Percentiles rank a stretch among this genome's conserved stretches.
These are phyloP conservation scores for Lomographa bimaculata DNA, from an alignment of 2,888 invertebrate species.

Conservation along the genomic window DNA sequence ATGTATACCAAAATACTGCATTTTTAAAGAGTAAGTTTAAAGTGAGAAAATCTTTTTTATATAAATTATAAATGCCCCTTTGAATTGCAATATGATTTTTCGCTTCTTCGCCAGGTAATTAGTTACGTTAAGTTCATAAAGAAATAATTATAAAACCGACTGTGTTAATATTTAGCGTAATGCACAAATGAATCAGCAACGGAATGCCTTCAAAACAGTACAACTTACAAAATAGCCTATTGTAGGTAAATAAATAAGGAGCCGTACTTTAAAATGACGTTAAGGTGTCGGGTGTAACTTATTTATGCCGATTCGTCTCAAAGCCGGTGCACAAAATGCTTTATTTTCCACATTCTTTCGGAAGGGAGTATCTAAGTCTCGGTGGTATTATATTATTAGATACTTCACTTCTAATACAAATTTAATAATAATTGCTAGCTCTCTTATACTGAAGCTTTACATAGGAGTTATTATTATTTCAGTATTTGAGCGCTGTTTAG, in stretches of 20 bases:
- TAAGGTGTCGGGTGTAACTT: constrained; percentile 29
- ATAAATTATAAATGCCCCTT: constrained; percentile 39
- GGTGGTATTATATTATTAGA: constrained; percentile 1
- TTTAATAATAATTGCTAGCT: no score
- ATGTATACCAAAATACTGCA: constrained; percentile 83
- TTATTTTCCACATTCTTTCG: constrained; percentile 5
- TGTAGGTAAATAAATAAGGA: constrained; percentile 65
- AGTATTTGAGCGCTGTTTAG: constrained; percentile 26
- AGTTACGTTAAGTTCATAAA: constrained; percentile 50
- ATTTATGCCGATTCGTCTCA: constrained; percentile 16
- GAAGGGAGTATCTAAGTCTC: constrained; percentile 3
- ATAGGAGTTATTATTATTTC: constrained; percentile 16
- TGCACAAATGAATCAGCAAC: constrained; percentile 72
- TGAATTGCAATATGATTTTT: constrained; percentile 55
- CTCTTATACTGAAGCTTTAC: constrained; percentile 29
- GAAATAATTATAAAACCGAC: constrained; percentile 55
- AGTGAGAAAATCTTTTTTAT: constrained; percentile 70
- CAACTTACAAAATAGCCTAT: constrained; percentile 79
- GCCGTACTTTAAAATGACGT: constrained; percentile 53
- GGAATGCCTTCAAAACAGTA: constrained; percentile 82
- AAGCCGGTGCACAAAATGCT: constrained; percentile 20
- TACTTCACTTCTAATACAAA: constrained; percentile 1
- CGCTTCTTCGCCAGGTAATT: constrained; percentile 70
- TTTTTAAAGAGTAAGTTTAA: constrained; percentile 76
- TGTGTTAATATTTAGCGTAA: constrained; percentile 78